These are phyloP conservation scores for Pseudochirops corinnae DNA, from an alignment of 2,797 vertebrate species.

Conservation along the genomic window DNA sequence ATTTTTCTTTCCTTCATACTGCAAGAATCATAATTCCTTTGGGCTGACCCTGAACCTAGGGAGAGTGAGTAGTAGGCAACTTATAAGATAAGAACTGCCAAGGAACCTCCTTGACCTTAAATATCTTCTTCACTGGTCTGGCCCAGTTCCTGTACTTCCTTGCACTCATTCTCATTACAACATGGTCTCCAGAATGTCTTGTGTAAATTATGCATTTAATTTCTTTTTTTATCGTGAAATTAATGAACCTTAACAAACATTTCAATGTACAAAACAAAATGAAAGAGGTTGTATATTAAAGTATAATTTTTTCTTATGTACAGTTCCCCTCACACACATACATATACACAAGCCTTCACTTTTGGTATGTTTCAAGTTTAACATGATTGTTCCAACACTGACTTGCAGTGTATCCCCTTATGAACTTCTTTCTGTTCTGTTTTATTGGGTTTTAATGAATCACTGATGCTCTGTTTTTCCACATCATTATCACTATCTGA, in stretches of 20 bases:
- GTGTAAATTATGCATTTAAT: neutral
- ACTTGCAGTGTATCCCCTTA: neutral
- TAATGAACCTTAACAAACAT: neutral
- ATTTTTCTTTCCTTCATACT: constrained; percentile 56
- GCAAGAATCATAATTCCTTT: neutral
- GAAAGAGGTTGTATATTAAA: neutral
- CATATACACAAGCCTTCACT: neutral
- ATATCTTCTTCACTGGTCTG: neutral
- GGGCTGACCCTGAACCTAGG: neutral
- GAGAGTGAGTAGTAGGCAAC: neutral
- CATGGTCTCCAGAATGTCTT: constrained; percentile 41
- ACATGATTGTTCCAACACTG: neutral
- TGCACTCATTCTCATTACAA: constrained; percentile 34
- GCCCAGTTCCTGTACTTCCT: constrained; percentile 30
- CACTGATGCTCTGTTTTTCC: neutral
- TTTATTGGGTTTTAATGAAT: neutral
- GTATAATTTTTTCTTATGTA: neutral
- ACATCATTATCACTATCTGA: neutral
- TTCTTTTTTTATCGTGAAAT: neutral
- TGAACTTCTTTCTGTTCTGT: neutral
- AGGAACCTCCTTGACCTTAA: neutral
- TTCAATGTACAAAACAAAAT: neutral
- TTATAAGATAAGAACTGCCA: neutral
- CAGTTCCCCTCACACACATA: neutral
- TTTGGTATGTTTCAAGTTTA: neutral